These are phyloP conservation scores for Erannis defoliaria DNA, from an alignment of 2,888 invertebrate genomes.

Conservation along the genomic window DNA sequence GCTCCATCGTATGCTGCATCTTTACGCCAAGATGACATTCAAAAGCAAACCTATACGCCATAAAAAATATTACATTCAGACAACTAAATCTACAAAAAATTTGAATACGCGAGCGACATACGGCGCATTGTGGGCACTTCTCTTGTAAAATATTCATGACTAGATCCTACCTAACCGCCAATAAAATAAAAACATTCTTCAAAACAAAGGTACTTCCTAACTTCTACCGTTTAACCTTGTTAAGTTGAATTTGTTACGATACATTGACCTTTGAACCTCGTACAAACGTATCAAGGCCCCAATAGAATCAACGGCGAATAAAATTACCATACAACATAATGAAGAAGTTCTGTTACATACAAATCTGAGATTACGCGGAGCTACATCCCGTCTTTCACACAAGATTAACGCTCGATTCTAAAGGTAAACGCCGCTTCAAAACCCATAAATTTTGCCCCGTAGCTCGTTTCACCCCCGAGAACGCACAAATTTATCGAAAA, in stretches of 20 bases:
- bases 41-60: no score
- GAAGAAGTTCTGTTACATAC: constrained; percentile 45
- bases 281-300: constrained; percentile 7
- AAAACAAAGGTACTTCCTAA: background rate
- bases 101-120: no score
- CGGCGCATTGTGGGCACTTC: no score
- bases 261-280: constrained; percentile 14
- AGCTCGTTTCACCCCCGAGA: constrained; percentile 79
- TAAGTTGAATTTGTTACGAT: background rate
- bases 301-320: constrained; percentile 22
- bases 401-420: constrained; percentile 83
- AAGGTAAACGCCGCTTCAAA: constrained; percentile 80
- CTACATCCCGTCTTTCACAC: constrained; percentile 76
- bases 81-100: no score
- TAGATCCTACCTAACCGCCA: background rate
- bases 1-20: no score
- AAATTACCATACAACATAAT: constrained; percentile 35
- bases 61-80: no score
- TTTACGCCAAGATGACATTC: no score
- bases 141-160: background rate
- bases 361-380: constrained; percentile 58
- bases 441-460: constrained; percentile 77
- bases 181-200: background rate
- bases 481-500: constrained; percentile 83
- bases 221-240: background rate